phyloP scores from a whole-genome alignment of 2,888 invertebrate species.

The Archips crataeganus region DNA sequence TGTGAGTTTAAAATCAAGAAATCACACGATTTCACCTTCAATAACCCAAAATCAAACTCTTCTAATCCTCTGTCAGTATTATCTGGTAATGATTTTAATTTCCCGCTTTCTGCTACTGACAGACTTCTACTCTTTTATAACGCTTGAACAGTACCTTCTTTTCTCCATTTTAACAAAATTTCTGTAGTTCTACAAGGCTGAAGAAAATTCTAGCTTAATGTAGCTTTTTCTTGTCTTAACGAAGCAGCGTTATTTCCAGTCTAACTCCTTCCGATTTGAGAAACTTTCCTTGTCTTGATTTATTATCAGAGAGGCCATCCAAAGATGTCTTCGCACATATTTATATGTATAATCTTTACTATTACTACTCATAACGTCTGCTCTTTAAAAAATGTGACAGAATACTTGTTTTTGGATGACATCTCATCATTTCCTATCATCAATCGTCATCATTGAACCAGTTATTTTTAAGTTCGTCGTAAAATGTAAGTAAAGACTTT shows the following conservation, averaged over 20 bases:
- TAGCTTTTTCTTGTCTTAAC: neutral
- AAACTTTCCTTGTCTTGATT: neutral
- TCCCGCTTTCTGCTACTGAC: neutral
- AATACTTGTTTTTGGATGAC: too few species aligned
- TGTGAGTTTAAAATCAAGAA: neutral
- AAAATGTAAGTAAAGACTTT: constrained; percentile 11
- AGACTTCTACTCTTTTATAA: neutral
- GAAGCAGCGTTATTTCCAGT: neutral
- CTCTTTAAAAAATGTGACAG: neutral
- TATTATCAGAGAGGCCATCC: neutral
- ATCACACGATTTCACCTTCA: constrained; percentile 1
- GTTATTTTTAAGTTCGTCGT: constrained; percentile 2
- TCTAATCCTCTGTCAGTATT: neutral
- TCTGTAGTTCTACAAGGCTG: neutral
- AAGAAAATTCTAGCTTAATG: neutral
- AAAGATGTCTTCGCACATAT: neutral
- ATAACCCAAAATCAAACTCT: neutral
- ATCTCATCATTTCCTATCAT: neutral
- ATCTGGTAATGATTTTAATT: neutral
- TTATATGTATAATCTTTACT: too few species aligned
- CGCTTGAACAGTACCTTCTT: neutral
- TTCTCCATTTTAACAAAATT: neutral
- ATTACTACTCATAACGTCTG: neutral
- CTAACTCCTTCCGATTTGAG: neutral
- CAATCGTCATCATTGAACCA: neutral